Evolutionary conservation across 2,888 invertebrate species (phyloP).

Genomic region (Idaea straminata): DNA sequence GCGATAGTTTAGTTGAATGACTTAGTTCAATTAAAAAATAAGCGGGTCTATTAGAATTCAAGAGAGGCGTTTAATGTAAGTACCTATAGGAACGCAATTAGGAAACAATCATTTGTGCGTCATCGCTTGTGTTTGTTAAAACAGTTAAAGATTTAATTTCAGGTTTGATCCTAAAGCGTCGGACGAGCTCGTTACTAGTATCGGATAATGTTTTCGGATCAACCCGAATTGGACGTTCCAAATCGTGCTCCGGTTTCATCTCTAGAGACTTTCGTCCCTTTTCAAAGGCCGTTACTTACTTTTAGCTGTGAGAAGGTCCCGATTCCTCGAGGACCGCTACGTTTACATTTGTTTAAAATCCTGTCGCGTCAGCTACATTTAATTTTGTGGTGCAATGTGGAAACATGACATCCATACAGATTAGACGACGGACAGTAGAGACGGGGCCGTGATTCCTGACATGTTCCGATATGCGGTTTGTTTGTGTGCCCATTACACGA

Average conservation of each 20-base stretch:
- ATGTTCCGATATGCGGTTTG: neutral
- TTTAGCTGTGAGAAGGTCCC: slow-evolving; percentile 43
- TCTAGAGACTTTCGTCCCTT: slow-evolving; percentile 45
- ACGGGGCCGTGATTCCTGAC: slow-evolving; percentile 10
- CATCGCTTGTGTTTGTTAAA: slow-evolving; percentile 41
- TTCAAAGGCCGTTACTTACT: slow-evolving; percentile 40
- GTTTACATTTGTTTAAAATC: slow-evolving; percentile 48
- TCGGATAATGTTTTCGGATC: slow-evolving; percentile 46
- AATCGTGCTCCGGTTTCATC: slow-evolving; percentile 40
- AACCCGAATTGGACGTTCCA: slow-evolving; percentile 40
- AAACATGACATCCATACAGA: slow-evolving; percentile 31
- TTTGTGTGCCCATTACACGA: neutral
- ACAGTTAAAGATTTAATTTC: slow-evolving; percentile 39
- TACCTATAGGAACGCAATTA: slow-evolving; percentile 41
- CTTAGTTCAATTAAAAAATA: slow-evolving; percentile 61
- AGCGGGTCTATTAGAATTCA: slow-evolving; percentile 56
- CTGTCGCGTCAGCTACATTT: slow-evolving; percentile 41
- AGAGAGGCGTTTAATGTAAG: slow-evolving; percentile 37
- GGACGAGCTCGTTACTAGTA: slow-evolving; percentile 35
- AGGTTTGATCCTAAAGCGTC: slow-evolving; percentile 25
- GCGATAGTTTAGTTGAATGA: neutral
- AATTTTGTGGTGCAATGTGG: slow-evolving; percentile 36
- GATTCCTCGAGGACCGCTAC: slow-evolving; percentile 35
- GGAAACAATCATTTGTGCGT: slow-evolving; percentile 48
- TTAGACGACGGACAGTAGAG: slow-evolving; percentile 11